phyloP scores from a whole-genome alignment of 2,113 vertebrate species.

The Eulacestoma nigropectus region DNA sequence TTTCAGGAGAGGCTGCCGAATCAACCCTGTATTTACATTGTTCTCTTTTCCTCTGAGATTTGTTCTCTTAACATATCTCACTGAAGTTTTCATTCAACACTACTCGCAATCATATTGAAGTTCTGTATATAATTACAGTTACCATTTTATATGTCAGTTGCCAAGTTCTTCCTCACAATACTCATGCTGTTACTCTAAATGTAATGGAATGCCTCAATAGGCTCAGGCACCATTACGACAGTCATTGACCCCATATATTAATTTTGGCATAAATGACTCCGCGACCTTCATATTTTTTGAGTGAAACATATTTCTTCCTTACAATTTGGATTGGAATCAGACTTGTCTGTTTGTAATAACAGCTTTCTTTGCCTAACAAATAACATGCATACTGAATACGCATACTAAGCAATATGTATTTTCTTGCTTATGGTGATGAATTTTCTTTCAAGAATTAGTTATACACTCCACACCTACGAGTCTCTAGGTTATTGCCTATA shows the following conservation, averaged over 20 bases:
- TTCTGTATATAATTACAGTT: neutral
- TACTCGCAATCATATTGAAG: neutral
- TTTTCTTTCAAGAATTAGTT: neutral
- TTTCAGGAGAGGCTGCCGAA: neutral
- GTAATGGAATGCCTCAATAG: neutral
- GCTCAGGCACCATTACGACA: neutral
- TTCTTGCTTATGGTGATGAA: neutral
- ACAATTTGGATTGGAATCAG: neutral
- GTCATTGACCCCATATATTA: neutral
- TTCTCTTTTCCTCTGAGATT: neutral
- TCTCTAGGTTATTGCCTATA: neutral
- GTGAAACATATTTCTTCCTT: neutral
- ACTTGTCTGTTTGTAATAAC: neutral
- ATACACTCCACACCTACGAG: neutral
- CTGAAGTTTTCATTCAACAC: neutral
- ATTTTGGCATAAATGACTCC: neutral
- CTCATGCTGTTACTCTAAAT: neutral
- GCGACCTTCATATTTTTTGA: neutral
- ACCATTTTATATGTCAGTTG: neutral
- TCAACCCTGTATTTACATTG: neutral
- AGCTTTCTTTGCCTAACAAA: neutral
- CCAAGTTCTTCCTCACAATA: neutral
- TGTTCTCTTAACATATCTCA: neutral
- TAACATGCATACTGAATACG: neutral
- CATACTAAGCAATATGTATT: neutral